Evolutionary conservation across 2,888 invertebrate genomes (phyloP).

Genomic region (Diaprepes abbreviatus): DNA sequence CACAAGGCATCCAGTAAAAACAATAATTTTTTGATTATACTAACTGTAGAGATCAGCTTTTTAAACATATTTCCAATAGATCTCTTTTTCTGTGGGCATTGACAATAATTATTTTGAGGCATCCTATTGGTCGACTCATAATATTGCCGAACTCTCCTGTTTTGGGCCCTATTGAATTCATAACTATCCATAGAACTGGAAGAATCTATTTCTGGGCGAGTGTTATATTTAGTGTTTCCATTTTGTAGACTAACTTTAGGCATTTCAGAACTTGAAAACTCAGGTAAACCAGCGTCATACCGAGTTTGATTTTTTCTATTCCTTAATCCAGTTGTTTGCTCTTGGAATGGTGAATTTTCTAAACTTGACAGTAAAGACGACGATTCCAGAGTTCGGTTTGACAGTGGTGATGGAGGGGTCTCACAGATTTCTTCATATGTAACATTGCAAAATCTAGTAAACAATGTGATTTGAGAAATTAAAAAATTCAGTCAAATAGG

Average conservation of each 20-base stretch:
- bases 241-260: background rate
- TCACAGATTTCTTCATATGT: conserved; percentile 47
- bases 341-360: conserved; percentile 15
- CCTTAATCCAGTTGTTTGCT: conserved; percentile 6
- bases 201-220: conserved; percentile 11
- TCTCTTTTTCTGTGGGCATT: conserved; percentile 32
- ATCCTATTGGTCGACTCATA: conserved; percentile 29
- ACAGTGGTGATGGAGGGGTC: conserved; percentile 28
- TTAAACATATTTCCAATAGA: conserved; percentile 36
- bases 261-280: background rate
- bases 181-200: conserved; percentile 42
- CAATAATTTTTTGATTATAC: too few relatives aligned
- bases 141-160: conserved; percentile 34
- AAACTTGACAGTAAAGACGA: conserved; percentile 44
- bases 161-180: conserved; percentile 42
- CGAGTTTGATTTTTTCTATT: conserved; percentile 16
- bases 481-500: too few relatives aligned
- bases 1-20: too few relatives aligned
- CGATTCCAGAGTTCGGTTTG: conserved; percentile 33
- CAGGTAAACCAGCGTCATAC: background rate
- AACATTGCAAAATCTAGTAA: conserved; percentile 38
- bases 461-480: too few relatives aligned
- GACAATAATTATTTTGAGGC: conserved; percentile 14
- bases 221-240: background rate
- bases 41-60: conserved; percentile 39